These are phyloP conservation scores for Carettochelys insculpta DNA, from an alignment of 2,113 vertebrate genomes.

Conservation along the genomic window DNA sequence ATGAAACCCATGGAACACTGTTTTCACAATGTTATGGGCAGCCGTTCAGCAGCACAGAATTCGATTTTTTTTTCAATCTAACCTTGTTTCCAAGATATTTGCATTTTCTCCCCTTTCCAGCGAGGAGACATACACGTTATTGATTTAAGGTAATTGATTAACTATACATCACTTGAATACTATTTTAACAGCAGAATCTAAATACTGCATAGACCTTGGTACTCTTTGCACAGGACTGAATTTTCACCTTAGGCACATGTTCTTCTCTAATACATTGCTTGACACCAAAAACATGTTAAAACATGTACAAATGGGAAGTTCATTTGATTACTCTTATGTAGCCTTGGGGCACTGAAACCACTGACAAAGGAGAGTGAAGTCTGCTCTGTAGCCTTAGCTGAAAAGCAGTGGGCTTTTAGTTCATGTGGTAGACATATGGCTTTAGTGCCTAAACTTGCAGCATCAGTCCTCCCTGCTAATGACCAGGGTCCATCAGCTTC, in stretches of 20 bases:
- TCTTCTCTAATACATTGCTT: neutral
- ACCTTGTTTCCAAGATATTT: neutral
- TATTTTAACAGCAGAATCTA: neutral
- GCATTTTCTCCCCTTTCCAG: neutral
- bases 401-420: too few relatives aligned
- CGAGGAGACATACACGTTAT: neutral
- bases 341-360: too few relatives aligned
- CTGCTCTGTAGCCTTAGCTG: too few relatives aligned
- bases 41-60: neutral
- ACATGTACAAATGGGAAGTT: neutral
- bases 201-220: neutral
- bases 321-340: neutral
- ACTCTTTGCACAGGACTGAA: neutral
- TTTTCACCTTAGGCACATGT: neutral
- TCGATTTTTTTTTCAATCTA: slow-evolving; percentile 2
- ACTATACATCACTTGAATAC: neutral
- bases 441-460: too few relatives aligned
- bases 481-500: too few relatives aligned
- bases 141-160: neutral
- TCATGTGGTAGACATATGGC: too few relatives aligned
- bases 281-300: neutral
- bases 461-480: too few relatives aligned
- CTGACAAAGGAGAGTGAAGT: too few relatives aligned
- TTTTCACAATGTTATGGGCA: slow-evolving; percentile 2
- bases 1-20: slow-evolving; percentile 2